Evolutionary conservation across 2,113 vertebrate genomes (phyloP).

Genomic region (Centropus unirufus): DNA sequence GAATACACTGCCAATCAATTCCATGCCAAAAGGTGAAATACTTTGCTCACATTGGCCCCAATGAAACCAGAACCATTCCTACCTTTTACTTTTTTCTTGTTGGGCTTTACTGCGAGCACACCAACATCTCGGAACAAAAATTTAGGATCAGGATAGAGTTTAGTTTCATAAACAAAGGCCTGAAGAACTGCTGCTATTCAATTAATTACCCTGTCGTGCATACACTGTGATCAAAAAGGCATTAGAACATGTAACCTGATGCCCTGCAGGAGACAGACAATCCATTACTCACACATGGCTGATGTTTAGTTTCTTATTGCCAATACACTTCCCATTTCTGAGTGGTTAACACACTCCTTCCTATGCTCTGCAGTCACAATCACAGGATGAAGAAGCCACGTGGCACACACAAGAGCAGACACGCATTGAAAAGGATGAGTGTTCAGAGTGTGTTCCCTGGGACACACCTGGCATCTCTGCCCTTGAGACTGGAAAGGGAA

Average conservation of each 20-base stretch:
- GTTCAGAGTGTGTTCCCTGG: background rate
- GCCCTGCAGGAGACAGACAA: background rate
- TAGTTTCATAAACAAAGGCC: background rate
- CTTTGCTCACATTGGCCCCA: background rate
- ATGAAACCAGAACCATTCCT: background rate
- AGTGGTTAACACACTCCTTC: background rate
- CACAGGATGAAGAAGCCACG: background rate
- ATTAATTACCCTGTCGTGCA: background rate
- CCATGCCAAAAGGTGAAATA: background rate
- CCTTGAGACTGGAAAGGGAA: background rate
- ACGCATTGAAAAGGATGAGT: background rate
- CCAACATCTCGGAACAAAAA: background rate
- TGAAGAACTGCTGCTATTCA: background rate
- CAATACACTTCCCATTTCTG: background rate
- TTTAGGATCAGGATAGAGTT: background rate
- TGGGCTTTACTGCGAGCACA: background rate
- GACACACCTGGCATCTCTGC: background rate
- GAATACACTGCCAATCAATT: background rate
- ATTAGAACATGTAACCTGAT: background rate
- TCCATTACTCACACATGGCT: background rate
- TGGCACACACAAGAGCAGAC: background rate
- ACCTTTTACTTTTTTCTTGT: background rate
- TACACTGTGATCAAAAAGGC: background rate
- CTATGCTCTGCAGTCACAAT: background rate
- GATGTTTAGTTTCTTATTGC: slow-evolving; percentile 1